These are phyloP conservation scores for Scylla paramamosain DNA, from an alignment of 1,140 invertebrate genomes.

Conservation along the genomic window DNA sequence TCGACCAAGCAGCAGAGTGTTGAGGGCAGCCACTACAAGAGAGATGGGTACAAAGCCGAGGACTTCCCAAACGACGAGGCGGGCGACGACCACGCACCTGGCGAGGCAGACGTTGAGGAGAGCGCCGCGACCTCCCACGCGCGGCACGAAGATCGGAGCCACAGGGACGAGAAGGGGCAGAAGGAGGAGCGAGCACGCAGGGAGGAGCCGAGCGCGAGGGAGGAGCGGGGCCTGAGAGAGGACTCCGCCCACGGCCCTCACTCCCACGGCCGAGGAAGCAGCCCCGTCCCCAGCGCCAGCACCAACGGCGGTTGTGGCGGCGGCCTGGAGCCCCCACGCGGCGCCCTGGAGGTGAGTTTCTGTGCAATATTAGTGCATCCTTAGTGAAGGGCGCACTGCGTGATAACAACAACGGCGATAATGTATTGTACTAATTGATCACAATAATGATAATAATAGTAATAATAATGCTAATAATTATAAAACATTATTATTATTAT, in stretches of 20 bases:
- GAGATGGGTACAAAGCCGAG: constrained; percentile 47
- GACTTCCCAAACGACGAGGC: constrained; percentile 37
- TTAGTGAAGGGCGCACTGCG: too few relatives aligned
- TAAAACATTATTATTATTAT: too few relatives aligned
- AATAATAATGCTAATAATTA: too few relatives aligned
- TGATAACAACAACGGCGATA: too few relatives aligned
- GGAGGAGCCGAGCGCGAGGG: constrained; percentile 32
- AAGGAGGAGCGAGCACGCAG: constrained; percentile 41
- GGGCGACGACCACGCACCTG: not conserved
- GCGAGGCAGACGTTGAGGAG: constrained; percentile 63
- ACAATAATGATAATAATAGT: too few relatives aligned
- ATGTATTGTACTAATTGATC: too few relatives aligned
- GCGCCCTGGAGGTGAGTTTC: constrained; percentile 46
- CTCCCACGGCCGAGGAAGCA: constrained; percentile 38
- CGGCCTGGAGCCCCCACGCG: not conserved
- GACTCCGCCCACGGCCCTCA: constrained; percentile 51
- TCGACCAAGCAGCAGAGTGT: constrained; percentile 10
- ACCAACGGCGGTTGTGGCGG: not conserved
- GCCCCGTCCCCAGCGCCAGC: constrained; percentile 49
- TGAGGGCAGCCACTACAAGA: constrained; percentile 35
- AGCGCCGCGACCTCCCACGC: not conserved
- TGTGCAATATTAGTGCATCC: not conserved
- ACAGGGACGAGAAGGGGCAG: constrained; percentile 41
- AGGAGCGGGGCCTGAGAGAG: constrained; percentile 43
- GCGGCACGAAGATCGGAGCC: constrained; percentile 18